Base-by-base conservation (phyloP, 2,113 vertebrate species). In the Tragulus kanchil region DNA sequence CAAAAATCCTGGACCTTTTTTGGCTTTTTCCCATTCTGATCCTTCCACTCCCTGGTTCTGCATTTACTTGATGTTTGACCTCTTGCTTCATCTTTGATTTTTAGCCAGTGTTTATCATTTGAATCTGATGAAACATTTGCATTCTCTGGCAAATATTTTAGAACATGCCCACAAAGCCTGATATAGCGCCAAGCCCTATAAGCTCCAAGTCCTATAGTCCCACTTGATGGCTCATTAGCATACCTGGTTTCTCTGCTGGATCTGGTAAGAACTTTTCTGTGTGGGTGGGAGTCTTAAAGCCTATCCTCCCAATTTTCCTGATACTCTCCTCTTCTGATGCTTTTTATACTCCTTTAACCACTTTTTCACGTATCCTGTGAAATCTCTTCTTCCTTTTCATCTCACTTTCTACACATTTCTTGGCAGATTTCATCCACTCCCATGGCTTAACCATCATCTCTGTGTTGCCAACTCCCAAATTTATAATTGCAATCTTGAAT, bases 401-500 rank as follows among this genome's bases (percentile, higher is more conserved):
- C 61, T 96, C 58, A 56, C 52, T 95, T 28, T 75, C 15, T 91
- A 85, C 50, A 48, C 89, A 96, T 89, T 82, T 89, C 94, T 96
- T 96, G 94, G 90, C 95, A 97, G 93, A 94, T 93, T 59, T 79
- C 36, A 82, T 93, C 90, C 73, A 95, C 42, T 96, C 64, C 65
- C 36, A 73, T 96, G 94, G 96, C 85, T 96, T 91, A 86, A 93
- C 90, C 85, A 96, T 92, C 82, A 69, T 91, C 79, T 92, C 48
- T 65, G 11, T 45, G 58, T 95, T 95, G 94, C 97, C 97, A 97
- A 36, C 78, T 96, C 86, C 85, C 93, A 93, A 93, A 94, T 95
- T 96, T 95, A 89, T 97, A 83, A 94, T 89, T 95, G 73, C 73
- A 91, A 77, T 86, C 96, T 93, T 79, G 93, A 96, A 93, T 89